These are phyloP conservation scores for Protaetia brevitarsis DNA, from an alignment of 1,140 invertebrate species.

Conservation along the genomic window DNA sequence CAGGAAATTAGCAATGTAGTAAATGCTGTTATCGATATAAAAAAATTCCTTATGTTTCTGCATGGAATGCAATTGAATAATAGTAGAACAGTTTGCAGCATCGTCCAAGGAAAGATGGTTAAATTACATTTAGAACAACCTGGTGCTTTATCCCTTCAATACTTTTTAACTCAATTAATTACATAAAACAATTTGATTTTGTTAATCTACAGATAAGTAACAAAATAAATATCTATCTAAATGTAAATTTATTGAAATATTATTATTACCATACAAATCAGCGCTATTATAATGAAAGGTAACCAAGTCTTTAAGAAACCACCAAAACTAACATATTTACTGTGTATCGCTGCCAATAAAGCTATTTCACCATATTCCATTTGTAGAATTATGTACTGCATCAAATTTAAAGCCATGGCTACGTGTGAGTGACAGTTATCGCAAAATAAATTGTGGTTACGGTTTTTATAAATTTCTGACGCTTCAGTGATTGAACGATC, in stretches of 20 bases:
- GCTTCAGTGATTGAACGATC: slow-evolving; percentile 85
- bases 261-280: slow-evolving; percentile 38
- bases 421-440: slow-evolving; percentile 99
- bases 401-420: slow-evolving; percentile 88
- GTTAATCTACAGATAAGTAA: not conserved
- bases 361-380: slow-evolving; percentile 96
- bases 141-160: slow-evolving; percentile 42
- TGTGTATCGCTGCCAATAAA: slow-evolving; percentile 72
- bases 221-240: not conserved
- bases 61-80: slow-evolving; percentile 46
- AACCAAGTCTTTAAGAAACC: slow-evolving; percentile 86
- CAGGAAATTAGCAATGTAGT: slow-evolving; percentile 19
- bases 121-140: slow-evolving; percentile 45
- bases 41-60: slow-evolving; percentile 47
- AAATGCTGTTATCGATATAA: slow-evolving; percentile 43
- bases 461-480: slow-evolving; percentile 88
- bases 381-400: slow-evolving; percentile 75
- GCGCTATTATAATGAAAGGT: slow-evolving; percentile 70
- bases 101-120: slow-evolving; percentile 47
- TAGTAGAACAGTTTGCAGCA: slow-evolving; percentile 43
- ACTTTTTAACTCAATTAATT: slow-evolving; percentile 43
- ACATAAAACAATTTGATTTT: not conserved
- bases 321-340: slow-evolving; percentile 78
- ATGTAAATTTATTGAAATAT: not conserved
- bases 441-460: slow-evolving; percentile 94